Conservation (phyloP, 2,888 invertebrate species). For the Drosophila borealis region DNA sequence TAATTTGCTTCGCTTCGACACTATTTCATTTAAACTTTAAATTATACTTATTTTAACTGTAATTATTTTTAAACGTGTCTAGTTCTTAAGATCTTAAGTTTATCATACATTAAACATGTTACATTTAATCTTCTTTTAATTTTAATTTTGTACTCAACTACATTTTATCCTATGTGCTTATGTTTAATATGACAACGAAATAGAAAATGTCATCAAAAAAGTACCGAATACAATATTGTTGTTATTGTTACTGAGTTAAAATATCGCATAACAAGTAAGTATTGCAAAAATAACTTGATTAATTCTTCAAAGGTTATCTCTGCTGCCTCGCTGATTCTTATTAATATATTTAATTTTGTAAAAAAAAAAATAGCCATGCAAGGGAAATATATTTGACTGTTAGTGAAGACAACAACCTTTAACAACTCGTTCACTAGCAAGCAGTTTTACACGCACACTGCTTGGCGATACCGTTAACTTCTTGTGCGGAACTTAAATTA, state of each 20-base stretch:
- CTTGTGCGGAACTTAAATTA: not conserved
- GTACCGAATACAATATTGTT: not conserved
- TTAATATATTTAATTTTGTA: too few species aligned
- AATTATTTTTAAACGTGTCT: slow-evolving; percentile 34
- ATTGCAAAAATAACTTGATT: not conserved
- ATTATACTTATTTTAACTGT: slow-evolving; percentile 33
- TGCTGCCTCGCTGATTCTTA: too few species aligned
- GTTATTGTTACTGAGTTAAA: not conserved
- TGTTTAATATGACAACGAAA: slow-evolving; percentile 43
- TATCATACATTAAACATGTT: slow-evolving; percentile 36
- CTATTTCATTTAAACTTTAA: slow-evolving; percentile 22
- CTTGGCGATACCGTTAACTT: not conserved
- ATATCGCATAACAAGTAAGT: not conserved
- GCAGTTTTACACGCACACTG: not conserved
- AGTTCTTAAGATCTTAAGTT: slow-evolving; percentile 37
- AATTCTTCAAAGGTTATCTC: too few species aligned
- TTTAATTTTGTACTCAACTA: slow-evolving; percentile 48
- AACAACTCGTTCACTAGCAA: not conserved
- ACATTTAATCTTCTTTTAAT: slow-evolving; percentile 38
- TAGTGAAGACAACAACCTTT: slow-evolving; percentile 9
- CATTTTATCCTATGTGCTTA: slow-evolving; percentile 33
- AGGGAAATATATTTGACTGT: not conserved
- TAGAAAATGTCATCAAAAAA: slow-evolving; percentile 32
- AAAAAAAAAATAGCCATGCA: not conserved
- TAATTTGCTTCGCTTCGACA: slow-evolving; percentile 29